These are phyloP conservation scores for Lethocerus indicus DNA, from an alignment of 1,140 invertebrate genomes.

Conservation along the genomic window DNA sequence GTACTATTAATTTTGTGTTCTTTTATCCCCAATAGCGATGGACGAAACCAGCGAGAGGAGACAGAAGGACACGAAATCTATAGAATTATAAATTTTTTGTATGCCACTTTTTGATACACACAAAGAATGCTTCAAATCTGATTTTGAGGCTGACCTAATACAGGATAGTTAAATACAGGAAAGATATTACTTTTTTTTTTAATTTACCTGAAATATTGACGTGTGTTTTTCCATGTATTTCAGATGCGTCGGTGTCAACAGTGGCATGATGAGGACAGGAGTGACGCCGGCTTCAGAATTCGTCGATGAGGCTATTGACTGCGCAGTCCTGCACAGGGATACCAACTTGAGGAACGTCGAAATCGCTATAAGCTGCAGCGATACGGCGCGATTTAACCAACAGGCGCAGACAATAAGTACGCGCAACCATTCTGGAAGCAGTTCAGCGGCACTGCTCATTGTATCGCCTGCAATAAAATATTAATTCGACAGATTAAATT, in stretches of 20 bases:
- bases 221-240: conserved; percentile 42
- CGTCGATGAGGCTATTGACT: conserved; percentile 14
- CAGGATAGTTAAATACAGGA: too few relatives aligned
- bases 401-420: conserved; percentile 50
- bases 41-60: too few relatives aligned
- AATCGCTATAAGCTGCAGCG: conserved; percentile 47
- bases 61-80: too few relatives aligned
- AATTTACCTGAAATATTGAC: conserved; percentile 40
- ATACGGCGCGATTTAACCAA: conserved; percentile 33
- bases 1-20: too few relatives aligned
- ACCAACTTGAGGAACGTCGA: conserved; percentile 59
- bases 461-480: background rate
- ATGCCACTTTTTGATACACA: too few relatives aligned
- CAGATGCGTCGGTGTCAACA: conserved; percentile 43
- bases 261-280: conserved; percentile 46
- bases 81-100: too few relatives aligned
- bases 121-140: too few relatives aligned
- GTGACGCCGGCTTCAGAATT: conserved; percentile 30
- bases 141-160: too few relatives aligned
- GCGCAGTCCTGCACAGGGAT: conserved; percentile 24
- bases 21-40: too few relatives aligned
- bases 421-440: conserved; percentile 57
- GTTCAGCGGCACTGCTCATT: conserved; percentile 9
- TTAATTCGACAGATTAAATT: too few relatives aligned
- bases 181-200: too few relatives aligned